Conservation (phyloP, 2,113 vertebrate species). For the Bubo blakistoni region DNA sequence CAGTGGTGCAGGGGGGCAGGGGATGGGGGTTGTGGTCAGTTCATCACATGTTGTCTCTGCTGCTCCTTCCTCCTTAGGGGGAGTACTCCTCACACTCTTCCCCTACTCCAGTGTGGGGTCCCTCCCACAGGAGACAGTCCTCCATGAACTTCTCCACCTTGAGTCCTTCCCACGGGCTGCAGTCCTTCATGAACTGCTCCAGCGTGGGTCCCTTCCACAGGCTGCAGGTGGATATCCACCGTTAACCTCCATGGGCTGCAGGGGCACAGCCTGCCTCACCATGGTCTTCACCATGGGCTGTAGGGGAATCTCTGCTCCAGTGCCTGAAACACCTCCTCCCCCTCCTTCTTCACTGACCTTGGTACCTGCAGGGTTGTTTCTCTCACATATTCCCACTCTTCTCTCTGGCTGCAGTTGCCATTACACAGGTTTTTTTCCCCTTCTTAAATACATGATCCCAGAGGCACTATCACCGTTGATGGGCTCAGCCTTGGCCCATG, state of each 20-base stretch:
- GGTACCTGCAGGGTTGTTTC: background rate
- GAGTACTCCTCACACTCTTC: background rate
- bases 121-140: background rate
- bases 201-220: background rate
- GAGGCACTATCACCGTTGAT: background rate
- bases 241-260: background rate
- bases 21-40: background rate
- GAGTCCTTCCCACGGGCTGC: background rate
- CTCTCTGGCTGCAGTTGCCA: background rate
- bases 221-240: background rate
- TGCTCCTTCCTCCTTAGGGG: background rate
- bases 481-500: background rate
- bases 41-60: background rate
- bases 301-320: background rate
- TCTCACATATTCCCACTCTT: background rate
- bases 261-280: background rate
- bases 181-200: background rate
- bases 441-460: background rate
- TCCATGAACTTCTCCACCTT: background rate
- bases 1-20: background rate
- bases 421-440: no score
- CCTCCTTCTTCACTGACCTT: background rate
- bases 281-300: background rate
- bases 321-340: background rate
- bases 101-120: background rate